A percentile compares a stretch with the other conserved stretches of the same genome.
These are phyloP conservation scores for Drosophila sordidula DNA, from an alignment of 2,888 invertebrate species.

Conservation along the genomic window DNA sequence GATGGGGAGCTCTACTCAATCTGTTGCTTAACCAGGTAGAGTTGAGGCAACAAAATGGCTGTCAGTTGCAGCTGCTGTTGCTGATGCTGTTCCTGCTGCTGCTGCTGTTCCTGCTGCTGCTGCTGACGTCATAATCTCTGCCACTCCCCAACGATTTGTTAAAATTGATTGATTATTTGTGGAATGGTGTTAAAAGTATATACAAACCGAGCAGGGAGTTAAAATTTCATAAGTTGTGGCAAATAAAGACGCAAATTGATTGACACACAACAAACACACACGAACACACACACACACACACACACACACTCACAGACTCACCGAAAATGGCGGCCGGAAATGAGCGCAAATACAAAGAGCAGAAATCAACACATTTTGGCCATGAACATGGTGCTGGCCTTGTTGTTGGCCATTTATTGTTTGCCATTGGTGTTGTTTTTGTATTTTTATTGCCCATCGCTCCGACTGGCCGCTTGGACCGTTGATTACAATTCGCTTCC, in stretches of 20 bases:
- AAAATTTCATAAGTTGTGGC: slow-evolving; percentile 39
- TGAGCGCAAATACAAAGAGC: slow-evolving; percentile 26
- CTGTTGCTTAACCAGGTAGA: slow-evolving; percentile 33
- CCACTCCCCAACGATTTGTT: slow-evolving; percentile 21
- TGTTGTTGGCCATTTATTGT: slow-evolving; percentile 49
- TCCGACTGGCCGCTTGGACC: slow-evolving; percentile 44
- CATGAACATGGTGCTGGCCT: slow-evolving; percentile 28
- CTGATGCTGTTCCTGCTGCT: slow-evolving; percentile 41
- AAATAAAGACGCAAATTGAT: slow-evolving; percentile 62
- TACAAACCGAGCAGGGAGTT: slow-evolving; percentile 15
- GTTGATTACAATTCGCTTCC: slow-evolving; percentile 80
- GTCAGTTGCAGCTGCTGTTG: slow-evolving; percentile 62
- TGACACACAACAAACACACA: slow-evolving; percentile 37
- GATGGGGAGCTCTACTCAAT: slow-evolving; percentile 37
- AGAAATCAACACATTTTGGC: slow-evolving; percentile 24
- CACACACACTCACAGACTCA: slow-evolving; percentile 22
- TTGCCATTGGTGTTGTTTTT: slow-evolving; percentile 39
- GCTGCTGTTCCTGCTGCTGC: slow-evolving; percentile 39
- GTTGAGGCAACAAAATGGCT: slow-evolving; percentile 49
- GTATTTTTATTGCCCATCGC: slow-evolving; percentile 49
- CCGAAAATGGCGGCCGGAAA: slow-evolving; percentile 54
- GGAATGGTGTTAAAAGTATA: slow-evolving; percentile 19
- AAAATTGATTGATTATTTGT: slow-evolving; percentile 65
- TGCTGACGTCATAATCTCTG: slow-evolving; percentile 19
- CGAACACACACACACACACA: no score